Conservation (phyloP, 2,113 vertebrate genomes). For the Athene noctua region DNA sequence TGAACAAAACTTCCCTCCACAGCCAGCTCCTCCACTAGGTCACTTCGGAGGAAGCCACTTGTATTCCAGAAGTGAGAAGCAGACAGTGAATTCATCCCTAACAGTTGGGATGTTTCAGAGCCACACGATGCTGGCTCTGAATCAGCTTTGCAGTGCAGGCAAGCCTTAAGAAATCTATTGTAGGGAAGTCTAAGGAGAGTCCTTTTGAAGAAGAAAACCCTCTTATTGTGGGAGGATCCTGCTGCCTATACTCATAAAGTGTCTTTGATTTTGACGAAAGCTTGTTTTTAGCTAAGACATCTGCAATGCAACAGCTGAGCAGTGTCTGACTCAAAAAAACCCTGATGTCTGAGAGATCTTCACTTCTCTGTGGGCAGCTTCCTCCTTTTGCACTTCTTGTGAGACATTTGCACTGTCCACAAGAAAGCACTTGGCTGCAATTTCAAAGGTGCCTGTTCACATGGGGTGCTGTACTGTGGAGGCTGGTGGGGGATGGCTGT, state of each 20-base stretch:
- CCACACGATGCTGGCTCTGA: background rate
- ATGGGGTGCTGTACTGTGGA: background rate
- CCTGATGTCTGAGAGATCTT: background rate
- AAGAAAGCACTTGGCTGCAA: background rate
- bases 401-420: background rate
- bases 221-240: constrained; percentile 30
- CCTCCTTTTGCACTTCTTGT: background rate
- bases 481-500: background rate
- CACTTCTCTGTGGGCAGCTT: constrained; percentile 30
- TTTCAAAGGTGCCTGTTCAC: background rate
- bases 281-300: constrained; percentile 19
- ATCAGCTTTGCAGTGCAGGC: background rate
- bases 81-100: background rate
- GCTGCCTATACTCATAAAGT: background rate
- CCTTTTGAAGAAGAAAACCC: constrained; percentile 22
- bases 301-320: constrained; percentile 47
- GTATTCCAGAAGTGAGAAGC: background rate
- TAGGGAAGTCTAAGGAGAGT: constrained; percentile 3
- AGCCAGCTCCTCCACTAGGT: background rate
- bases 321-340: background rate
- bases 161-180: constrained; percentile 14
- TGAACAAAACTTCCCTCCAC: background rate
- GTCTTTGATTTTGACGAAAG: background rate
- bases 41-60: background rate
- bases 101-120: constrained; percentile 5